Evolutionary conservation across 2,113 vertebrate species (phyloP).

Genomic region (Gambusia holbrooki): DNA sequence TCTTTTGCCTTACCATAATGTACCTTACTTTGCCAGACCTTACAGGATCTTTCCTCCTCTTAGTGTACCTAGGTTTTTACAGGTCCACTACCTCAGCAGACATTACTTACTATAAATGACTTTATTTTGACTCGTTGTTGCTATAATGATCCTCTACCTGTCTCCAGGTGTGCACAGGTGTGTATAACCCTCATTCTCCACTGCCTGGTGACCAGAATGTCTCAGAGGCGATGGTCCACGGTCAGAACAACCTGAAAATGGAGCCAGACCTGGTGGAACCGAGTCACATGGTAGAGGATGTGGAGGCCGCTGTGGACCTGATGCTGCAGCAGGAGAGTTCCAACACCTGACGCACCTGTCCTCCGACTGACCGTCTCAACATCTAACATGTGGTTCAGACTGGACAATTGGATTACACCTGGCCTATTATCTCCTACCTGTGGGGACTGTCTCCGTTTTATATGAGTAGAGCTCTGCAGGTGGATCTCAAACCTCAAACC

Average conservation of each 20-base stretch:
- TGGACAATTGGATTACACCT: not conserved
- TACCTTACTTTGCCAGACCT: not conserved
- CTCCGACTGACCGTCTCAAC: not conserved
- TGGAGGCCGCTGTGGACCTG: slow-evolving; percentile 87
- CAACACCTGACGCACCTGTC: not conserved
- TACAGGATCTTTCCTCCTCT: no score
- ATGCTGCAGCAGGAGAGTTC: slow-evolving; percentile 82
- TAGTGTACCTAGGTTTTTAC: not conserved
- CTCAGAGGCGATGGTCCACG: slow-evolving; percentile 76
- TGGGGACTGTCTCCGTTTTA: not conserved
- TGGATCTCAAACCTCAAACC: not conserved
- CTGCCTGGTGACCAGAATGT: slow-evolving; percentile 46
- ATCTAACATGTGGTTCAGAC: not conserved
- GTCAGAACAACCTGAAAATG: slow-evolving; percentile 84
- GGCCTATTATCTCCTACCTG: not conserved
- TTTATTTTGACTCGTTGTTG: not conserved
- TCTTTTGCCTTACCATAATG: not conserved
- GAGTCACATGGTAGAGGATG: slow-evolving; percentile 81
- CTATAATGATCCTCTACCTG: not conserved
- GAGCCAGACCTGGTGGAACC: slow-evolving; percentile 84
- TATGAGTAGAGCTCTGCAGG: not conserved
- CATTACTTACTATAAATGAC: no score
- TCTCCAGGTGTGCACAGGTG: slow-evolving; percentile 85
- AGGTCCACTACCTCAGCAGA: not conserved
- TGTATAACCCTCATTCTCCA: slow-evolving; percentile 79